Evolutionary conservation across 1,140 invertebrate genomes (phyloP).

Genomic region (Diorhabda sublineata): DNA sequence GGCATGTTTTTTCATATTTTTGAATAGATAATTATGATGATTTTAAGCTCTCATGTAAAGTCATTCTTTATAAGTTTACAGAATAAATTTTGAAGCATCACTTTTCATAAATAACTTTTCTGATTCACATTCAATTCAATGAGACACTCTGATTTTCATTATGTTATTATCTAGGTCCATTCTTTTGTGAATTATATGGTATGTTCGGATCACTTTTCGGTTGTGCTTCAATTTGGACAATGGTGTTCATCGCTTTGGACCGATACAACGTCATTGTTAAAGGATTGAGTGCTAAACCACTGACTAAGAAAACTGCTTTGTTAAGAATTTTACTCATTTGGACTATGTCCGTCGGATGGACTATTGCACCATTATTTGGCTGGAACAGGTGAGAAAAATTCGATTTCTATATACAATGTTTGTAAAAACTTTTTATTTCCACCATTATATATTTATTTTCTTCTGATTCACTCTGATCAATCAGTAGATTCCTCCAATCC

Average conservation of each 20-base stretch:
- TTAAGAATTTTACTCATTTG: conserved; percentile 67
- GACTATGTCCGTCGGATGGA: conserved; percentile 63
- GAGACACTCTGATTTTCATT: too few species aligned
- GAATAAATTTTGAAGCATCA: too few species aligned
- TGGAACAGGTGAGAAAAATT: conserved; percentile 65
- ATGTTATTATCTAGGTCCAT: conserved; percentile 24
- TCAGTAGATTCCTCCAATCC: too few species aligned
- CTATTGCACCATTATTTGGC: conserved; percentile 69
- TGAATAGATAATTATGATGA: too few species aligned
- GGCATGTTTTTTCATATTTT: too few species aligned
- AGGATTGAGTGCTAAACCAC: conserved; percentile 65
- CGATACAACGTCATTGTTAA: conserved; percentile 80
- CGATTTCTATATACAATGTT: neutral
- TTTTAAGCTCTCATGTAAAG: too few species aligned
- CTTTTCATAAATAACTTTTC: too few species aligned
- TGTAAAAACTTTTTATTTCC: too few species aligned
- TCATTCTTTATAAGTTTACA: too few species aligned
- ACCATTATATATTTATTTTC: too few species aligned
- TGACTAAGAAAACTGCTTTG: conserved; percentile 66
- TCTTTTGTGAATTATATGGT: conserved; percentile 54
- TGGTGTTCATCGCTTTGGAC: conserved; percentile 78
- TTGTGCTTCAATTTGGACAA: conserved; percentile 76
- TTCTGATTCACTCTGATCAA: too few species aligned
- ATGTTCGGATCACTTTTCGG: conserved; percentile 76
- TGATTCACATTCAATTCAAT: too few species aligned